Evolutionary conservation across 2,113 vertebrate genomes (phyloP).

Genomic region (Plotosus lineatus): DNA sequence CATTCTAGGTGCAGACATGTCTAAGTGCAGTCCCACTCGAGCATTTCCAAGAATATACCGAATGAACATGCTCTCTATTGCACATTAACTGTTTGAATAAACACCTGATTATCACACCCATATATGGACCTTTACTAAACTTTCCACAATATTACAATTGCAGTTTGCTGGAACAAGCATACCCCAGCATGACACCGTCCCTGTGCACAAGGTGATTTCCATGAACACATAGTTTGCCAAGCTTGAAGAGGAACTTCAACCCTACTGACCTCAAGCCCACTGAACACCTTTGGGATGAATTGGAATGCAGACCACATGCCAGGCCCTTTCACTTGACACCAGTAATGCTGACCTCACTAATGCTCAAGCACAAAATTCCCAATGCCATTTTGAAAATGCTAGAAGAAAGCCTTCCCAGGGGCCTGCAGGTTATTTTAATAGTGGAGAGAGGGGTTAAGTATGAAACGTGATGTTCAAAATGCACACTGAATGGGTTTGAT

Average conservation of each 20-base stretch:
- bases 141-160: neutral
- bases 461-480: neutral
- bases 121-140: neutral
- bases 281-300: neutral
- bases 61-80: conserved; percentile 20
- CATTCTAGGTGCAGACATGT: conserved; percentile 27
- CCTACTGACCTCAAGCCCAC: neutral
- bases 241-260: neutral
- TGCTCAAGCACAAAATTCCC: neutral
- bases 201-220: neutral
- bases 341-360: neutral
- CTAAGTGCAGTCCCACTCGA: neutral
- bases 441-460: neutral
- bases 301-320: neutral
- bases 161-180: neutral
- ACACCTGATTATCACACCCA: neutral
- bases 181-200: neutral
- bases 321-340: neutral
- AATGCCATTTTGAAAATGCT: neutral
- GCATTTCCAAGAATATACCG: neutral
- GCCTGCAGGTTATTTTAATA: neutral
- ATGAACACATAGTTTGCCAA: neutral
- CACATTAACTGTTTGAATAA: neutral
- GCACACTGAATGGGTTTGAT: neutral
- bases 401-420: neutral